Conservation (phyloP, 92 coral and sea anemone species). For the Epizoanthus scotinus region DNA sequence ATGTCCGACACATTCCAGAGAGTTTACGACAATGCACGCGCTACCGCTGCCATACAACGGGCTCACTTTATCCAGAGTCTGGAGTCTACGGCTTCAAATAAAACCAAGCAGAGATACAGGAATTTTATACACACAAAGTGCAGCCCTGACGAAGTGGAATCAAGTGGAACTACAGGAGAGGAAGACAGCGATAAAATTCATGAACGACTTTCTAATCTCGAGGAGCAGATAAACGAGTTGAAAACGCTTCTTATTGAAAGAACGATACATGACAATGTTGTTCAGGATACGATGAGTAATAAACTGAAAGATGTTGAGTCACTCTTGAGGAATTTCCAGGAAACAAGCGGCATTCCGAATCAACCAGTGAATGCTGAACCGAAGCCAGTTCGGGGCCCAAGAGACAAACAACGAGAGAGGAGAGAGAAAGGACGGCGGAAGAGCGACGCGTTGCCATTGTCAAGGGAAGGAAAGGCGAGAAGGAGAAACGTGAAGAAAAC, state of each 20-base stretch:
- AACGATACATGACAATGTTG: conserved; percentile 27
- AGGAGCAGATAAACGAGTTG: conserved; percentile 48
- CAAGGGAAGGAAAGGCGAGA: neutral
- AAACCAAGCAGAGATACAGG: conserved; percentile 49
- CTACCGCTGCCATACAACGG: conserved; percentile 78
- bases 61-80: conserved; percentile 76
- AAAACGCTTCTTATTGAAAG: conserved; percentile 46
- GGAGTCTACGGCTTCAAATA: conserved; percentile 60
- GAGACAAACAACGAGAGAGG: conserved; percentile 1
- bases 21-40: conserved; percentile 83
- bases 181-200: conserved; percentile 48
- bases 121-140: conserved; percentile 56
- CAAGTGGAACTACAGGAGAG: conserved; percentile 34
- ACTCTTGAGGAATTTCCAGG: conserved; percentile 23
- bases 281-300: conserved; percentile 35
- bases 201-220: conserved; percentile 33
- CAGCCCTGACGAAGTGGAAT: conserved; percentile 69
- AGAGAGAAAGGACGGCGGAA: neutral
- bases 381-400: neutral
- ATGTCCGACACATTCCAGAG: conserved; percentile 82
- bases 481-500: neutral
- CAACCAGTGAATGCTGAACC: neutral
- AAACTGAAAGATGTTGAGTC: conserved; percentile 38
- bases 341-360: neutral
- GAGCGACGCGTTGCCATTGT: neutral